Evolutionary conservation across 2,113 vertebrate species (phyloP), one percentile per base, ranked within the genome.

Genomic region (Nibea albiflora): DNA sequence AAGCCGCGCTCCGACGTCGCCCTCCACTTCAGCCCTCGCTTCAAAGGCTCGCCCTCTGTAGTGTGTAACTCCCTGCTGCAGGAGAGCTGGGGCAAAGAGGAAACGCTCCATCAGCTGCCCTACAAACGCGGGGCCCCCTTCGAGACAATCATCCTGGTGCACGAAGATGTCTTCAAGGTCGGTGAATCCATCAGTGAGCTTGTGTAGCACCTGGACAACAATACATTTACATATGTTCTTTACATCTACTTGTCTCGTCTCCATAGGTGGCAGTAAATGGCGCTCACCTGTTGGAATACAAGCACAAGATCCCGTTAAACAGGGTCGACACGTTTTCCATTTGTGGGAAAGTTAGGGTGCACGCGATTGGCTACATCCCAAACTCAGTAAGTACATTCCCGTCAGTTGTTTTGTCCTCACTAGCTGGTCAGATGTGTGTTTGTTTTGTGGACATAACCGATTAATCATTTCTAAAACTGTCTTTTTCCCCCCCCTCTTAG

Each of bases 11-110:
- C 98, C 0, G 97, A 99, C 39, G 92, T 99, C 19, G 96, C 97
- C 0, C 96, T 99, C 73, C 97, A 97, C 89, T 97, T 98, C 91
- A 98, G 97, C 71, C 96, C 98, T 4, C 96, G 97, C 49, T 99
- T 99, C 94, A 94, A 78, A 83, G 94, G 90, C 56, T 85, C 95
- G 6, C 94, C 93, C 50, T 94, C 91, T 28, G 81, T 99, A 17
- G 95, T 97, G 3, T 99, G 98, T 72, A 99, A 97, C 89, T 96
- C 97, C 0, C 90, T 99, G 89, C 89, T 90, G 58, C 90, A 88
- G 2, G 97, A 97, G 81, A 94, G 71, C 76, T 99, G 98, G 98
- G 97, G 97, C 24, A 66, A 91, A 84, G 98, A 99, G 79, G 96
- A 98, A 85, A 96, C 95, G 76, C 95, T 95, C 35, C 95, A 97